Conservation (phyloP, 1,140 invertebrate species). For the Pseudomyrmex pallidus region DNA sequence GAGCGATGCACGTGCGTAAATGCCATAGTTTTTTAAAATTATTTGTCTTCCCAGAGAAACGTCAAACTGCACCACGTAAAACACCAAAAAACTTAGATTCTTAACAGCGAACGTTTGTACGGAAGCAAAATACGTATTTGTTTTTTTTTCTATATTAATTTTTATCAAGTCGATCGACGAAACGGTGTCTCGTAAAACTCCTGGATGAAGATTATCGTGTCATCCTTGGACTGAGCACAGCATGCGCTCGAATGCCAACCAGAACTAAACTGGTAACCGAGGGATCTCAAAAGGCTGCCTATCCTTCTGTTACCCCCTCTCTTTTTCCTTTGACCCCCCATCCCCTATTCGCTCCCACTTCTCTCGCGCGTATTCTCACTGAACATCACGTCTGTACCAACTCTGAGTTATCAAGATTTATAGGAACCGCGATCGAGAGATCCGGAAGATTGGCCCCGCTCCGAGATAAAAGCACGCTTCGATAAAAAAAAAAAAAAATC, state of each 20-base stretch:
- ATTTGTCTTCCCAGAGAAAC: conserved; percentile 9
- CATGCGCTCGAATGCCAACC: conserved; percentile 74
- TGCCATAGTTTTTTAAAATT: not conserved
- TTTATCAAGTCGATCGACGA: not conserved
- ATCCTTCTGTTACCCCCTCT: conserved; percentile 72
- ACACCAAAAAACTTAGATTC: not conserved
- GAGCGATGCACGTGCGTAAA: conserved; percentile 10
- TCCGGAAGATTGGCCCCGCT: conserved; percentile 43
- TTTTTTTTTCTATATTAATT: too few species aligned
- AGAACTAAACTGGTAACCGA: conserved; percentile 78
- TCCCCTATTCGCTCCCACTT: conserved; percentile 60
- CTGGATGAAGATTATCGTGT: not conserved
- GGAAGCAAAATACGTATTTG: not conserved
- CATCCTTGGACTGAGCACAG: conserved; percentile 1
- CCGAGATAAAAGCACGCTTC: conserved; percentile 38
- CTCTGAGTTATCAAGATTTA: conserved; percentile 55
- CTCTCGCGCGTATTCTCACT: conserved; percentile 46
- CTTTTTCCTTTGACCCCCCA: conserved; percentile 62
- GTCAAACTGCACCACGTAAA: not conserved
- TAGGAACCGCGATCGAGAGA: conserved; percentile 40
- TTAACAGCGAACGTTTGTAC: not conserved
- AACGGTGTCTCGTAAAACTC: not conserved
- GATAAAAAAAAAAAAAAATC: conserved; percentile 7
- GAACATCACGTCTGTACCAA: conserved; percentile 42
- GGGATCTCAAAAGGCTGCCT: conserved; percentile 74